Evolutionary conservation across 2,888 invertebrate species (phyloP).

Genomic region (Crossocerus cetratus): DNA sequence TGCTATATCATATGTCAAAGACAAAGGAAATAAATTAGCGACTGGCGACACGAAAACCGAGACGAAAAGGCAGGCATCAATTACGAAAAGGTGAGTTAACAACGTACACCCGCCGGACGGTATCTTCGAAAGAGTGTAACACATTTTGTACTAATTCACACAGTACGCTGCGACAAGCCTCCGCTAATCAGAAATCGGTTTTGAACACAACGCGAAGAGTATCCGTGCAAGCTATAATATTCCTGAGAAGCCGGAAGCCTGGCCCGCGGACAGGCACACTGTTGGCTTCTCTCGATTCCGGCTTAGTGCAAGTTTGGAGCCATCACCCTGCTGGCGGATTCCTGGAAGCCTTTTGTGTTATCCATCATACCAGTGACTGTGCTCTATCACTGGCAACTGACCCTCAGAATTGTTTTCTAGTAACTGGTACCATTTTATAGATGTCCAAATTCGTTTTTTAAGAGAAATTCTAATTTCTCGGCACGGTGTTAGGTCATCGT

Average conservation of each 20-base stretch:
- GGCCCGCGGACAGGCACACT: slow-evolving; percentile 81
- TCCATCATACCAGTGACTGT: slow-evolving; percentile 84
- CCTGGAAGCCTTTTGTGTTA: slow-evolving; percentile 83
- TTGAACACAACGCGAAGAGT: slow-evolving; percentile 75
- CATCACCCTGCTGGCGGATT: slow-evolving; percentile 87
- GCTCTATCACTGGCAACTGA: slow-evolving; percentile 86
- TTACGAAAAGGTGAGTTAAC: neutral
- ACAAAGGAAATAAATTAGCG: neutral
- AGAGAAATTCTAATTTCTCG: slow-evolving; percentile 2
- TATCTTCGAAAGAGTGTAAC: no score
- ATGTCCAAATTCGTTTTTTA: slow-evolving; percentile 6
- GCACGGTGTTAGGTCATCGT: slow-evolving; percentile 76
- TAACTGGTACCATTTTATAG: slow-evolving; percentile 79
- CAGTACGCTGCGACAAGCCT: slow-evolving; percentile 10
- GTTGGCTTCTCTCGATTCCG: slow-evolving; percentile 86
- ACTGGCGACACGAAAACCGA: neutral
- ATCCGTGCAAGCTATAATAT: slow-evolving; percentile 83
- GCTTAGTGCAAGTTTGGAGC: slow-evolving; percentile 88
- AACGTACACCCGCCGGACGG: no score
- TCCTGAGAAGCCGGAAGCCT: slow-evolving; percentile 81
- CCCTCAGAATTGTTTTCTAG: slow-evolving; percentile 83
- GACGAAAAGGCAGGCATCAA: neutral
- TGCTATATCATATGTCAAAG: slow-evolving; percentile 17
- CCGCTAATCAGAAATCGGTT: slow-evolving; percentile 51
- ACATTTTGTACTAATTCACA: neutral